phyloP scores from a whole-genome alignment of 1,140 invertebrate species.

The Apis florea region DNA sequence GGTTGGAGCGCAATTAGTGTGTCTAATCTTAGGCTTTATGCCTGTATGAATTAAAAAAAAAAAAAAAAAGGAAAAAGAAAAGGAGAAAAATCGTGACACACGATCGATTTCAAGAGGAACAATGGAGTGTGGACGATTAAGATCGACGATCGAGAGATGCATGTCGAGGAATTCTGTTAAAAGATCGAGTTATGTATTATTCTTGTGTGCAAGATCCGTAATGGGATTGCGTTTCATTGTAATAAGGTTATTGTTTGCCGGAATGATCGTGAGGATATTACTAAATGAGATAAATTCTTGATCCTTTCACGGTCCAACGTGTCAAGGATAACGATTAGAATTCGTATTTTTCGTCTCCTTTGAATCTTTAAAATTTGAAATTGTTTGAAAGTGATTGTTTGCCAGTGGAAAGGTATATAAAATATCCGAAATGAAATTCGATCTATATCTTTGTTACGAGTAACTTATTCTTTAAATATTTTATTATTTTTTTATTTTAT shows the following conservation, averaged over 20 bases:
- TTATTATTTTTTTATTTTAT: neutral
- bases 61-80: neutral
- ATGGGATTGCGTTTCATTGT: neutral
- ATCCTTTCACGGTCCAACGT: neutral
- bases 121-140: neutral
- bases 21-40: neutral
- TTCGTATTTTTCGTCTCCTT: too few species aligned
- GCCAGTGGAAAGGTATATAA: too few species aligned
- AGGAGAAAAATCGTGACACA: neutral
- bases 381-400: too few species aligned
- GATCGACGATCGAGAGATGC: neutral
- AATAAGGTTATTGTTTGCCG: neutral
- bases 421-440: too few species aligned
- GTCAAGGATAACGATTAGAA: too few species aligned
- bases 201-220: neutral
- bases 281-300: neutral
- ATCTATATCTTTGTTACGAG: too few species aligned
- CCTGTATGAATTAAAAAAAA: neutral
- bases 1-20: slow-evolving; percentile 2
- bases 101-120: neutral
- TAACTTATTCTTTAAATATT: too few species aligned
- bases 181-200: neutral
- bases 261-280: neutral
- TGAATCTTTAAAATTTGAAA: too few species aligned
- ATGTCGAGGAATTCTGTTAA: neutral